Percentiles rank a stretch among this genome's conserved stretches.
Conservation (phyloP, 2,888 invertebrate species). For the Caradrina clavipalpis region DNA sequence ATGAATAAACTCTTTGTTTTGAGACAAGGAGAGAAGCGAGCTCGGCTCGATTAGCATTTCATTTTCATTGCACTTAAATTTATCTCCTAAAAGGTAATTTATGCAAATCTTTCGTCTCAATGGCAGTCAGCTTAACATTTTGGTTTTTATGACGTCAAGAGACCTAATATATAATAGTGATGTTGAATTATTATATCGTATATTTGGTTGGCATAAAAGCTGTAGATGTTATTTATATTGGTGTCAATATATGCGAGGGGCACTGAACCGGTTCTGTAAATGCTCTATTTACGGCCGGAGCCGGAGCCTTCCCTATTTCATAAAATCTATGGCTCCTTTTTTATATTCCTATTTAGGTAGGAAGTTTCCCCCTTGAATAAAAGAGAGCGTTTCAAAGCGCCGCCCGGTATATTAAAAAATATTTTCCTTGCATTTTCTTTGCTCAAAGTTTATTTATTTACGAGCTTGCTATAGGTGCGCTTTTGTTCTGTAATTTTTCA, state of each 20-base stretch:
- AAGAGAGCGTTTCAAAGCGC: slow-evolving; percentile 72
- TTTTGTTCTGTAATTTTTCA: slow-evolving; percentile 56
- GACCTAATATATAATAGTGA: slow-evolving; percentile 13
- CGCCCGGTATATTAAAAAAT: slow-evolving; percentile 77
- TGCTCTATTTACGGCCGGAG: slow-evolving; percentile 58
- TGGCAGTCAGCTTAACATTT: slow-evolving; percentile 23
- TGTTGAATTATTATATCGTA: slow-evolving; percentile 24
- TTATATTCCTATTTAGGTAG: slow-evolving; percentile 74
- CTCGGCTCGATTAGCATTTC: slow-evolving; percentile 65
- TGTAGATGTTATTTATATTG: slow-evolving; percentile 45
- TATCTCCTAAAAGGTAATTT: slow-evolving; percentile 58
- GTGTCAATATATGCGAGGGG: slow-evolving; percentile 48
- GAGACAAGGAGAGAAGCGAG: slow-evolving; percentile 58
- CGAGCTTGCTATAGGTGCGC: slow-evolving; percentile 51
- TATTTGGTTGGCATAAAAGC: slow-evolving; percentile 33
- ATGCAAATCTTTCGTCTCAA: slow-evolving; percentile 50
- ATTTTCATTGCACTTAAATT: slow-evolving; percentile 63
- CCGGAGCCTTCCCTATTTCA: slow-evolving; percentile 63
- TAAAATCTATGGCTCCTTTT: slow-evolving; percentile 71
- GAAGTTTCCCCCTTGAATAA: slow-evolving; percentile 76
- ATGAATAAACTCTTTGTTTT: slow-evolving; percentile 73
- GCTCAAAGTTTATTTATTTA: slow-evolving; percentile 66
- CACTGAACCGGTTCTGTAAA: slow-evolving; percentile 53
- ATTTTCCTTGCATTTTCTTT: slow-evolving; percentile 70
- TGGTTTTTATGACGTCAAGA: slow-evolving; percentile 25